Evolutionary conservation across 1,140 invertebrate genomes (phyloP), one percentile per base, ranked within the genome.

Genomic region (Sesamia nonagrioides): DNA sequence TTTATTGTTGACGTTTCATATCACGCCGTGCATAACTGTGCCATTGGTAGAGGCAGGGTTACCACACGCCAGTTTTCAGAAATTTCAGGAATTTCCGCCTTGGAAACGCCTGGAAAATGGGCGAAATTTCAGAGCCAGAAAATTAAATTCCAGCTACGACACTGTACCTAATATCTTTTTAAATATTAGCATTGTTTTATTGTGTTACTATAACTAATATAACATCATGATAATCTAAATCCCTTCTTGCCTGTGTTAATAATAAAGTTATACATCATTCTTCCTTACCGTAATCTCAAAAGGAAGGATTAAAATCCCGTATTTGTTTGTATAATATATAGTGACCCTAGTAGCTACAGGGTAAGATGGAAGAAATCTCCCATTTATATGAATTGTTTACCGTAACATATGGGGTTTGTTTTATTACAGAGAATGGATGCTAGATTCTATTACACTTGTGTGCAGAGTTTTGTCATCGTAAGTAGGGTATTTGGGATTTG

Each of bases 361-460:
- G 61, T 13, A 42, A 18, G 17, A 54, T 35, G 50, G 33, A 6
- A 35, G 27, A 52, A 71, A 35, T 71, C 13, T 71, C 27, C 27
- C 68, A 52, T 71, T 54, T 54, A 71, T 71, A 71, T 71, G 17
- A 71, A 54, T 52, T 71, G 68, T 71, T 71, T 71, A 71, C 68
- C 27, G 15, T 18, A 37, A 45, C 68, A 54, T 71, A 54, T 37
- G 27, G 68, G 68, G 68, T 54, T 71, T 71, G 68, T 71, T 71
- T 71, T 71, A 71, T 71, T 71, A 54, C 68, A 54, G 68, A n/a
- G 42, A 69, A 50, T 33, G 18, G 21, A 18, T 50, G 18, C 42
- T 69, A 42, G 66, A 50, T 69, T 69, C n/a, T 69, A 69, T 69
- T 45, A 69, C 50, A 50, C 7, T 15, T 52, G 1, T 4, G 11